Conservation (phyloP, 1,140 invertebrate species). For the Phymorhynchus buccinoides region DNA sequence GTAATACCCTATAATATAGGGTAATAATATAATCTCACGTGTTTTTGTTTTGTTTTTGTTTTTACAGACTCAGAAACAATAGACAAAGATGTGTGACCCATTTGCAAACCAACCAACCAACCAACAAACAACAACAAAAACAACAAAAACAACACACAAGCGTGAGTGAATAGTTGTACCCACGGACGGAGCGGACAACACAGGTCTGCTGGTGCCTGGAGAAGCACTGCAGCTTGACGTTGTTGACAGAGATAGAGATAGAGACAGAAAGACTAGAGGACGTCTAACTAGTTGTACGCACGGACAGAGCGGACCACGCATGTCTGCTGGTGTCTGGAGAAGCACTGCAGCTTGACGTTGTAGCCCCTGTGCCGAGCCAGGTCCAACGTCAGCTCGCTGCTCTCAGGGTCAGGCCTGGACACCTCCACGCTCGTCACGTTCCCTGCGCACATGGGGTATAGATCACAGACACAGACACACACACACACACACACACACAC, state of each 20-base stretch:
- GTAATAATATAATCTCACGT: too few species aligned
- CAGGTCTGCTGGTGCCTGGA: background rate
- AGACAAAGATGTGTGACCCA: too few species aligned
- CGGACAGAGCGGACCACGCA: background rate
- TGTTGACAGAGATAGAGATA: too few species aligned
- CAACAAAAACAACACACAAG: too few species aligned
- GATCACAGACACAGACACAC: background rate
- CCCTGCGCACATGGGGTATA: too few species aligned
- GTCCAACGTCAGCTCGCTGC: background rate
- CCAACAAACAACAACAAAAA: too few species aligned
- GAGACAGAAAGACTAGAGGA: too few species aligned
- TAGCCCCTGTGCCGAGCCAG: background rate
- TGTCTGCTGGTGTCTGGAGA: background rate
- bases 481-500: conserved; percentile 3
- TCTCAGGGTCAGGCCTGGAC: background rate
- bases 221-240: background rate
- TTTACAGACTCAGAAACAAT: too few species aligned
- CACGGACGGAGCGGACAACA: background rate
- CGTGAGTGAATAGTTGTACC: background rate
- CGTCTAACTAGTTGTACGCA: background rate
- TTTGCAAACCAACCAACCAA: too few species aligned
- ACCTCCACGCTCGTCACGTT: background rate
- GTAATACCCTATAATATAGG: too few species aligned
- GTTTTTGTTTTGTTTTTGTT: too few species aligned
- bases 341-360: background rate